phyloP scores from a whole-genome alignment of 2,113 vertebrate species.

The Labrus mixtus region DNA sequence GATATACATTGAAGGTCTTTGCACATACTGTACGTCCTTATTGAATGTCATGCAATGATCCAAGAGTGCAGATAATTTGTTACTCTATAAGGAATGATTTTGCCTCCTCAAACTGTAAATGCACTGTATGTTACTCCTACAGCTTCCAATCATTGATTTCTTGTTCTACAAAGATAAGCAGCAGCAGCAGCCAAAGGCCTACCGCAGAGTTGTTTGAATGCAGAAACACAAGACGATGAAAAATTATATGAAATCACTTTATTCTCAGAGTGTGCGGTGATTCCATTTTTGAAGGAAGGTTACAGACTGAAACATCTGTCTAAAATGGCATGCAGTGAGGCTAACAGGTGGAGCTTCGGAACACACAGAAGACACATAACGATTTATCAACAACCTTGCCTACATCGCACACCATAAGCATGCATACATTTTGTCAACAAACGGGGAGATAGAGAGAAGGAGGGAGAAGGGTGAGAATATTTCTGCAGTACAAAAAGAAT shows the following conservation, averaged over 20 bases:
- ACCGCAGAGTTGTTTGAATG: constrained; percentile 42
- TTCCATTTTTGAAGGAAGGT: constrained; percentile 91
- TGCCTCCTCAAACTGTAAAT: constrained; percentile 19
- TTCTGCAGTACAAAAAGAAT: constrained; percentile 79
- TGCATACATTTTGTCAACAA: constrained; percentile 84
- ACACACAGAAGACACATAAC: constrained; percentile 85
- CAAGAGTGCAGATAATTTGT: constrained; percentile 16
- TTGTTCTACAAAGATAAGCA: constrained; percentile 23
- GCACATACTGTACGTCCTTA: constrained; percentile 39
- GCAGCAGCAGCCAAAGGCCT: not conserved
- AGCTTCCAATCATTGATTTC: not conserved
- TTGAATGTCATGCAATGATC: constrained; percentile 58
- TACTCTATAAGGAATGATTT: constrained; percentile 14
- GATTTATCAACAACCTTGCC: constrained; percentile 82
- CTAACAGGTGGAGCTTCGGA: constrained; percentile 85
- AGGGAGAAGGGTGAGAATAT: constrained; percentile 60
- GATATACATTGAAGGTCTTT: constrained; percentile 61
- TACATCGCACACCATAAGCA: constrained; percentile 83
- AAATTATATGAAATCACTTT: constrained; percentile 89
- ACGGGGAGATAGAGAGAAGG: constrained; percentile 62
- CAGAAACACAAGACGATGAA: constrained; percentile 80
- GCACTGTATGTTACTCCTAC: constrained; percentile 6
- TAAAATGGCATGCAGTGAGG: constrained; percentile 91
- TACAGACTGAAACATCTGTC: constrained; percentile 84
- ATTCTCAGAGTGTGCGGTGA: constrained; percentile 88